Evolutionary conservation across 2,888 invertebrate genomes (phyloP), one percentile per base, ranked within the genome.

Genomic region (Eledone cirrhosa): DNA sequence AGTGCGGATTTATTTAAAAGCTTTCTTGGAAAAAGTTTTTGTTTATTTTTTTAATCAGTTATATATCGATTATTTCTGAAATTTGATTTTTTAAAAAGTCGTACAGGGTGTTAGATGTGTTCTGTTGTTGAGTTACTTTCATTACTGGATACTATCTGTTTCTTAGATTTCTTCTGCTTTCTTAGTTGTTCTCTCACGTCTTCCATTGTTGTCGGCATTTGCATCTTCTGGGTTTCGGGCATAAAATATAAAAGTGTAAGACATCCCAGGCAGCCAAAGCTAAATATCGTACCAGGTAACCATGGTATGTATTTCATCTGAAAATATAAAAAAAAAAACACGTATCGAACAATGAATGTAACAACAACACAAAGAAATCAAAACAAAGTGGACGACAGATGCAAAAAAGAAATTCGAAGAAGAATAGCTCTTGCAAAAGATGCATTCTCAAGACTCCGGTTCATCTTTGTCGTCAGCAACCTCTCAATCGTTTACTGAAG

Each of bases 161-260:
- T 67, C 13, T 2, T 13, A 11, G 13, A 22, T 27, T 24, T 33
- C 14, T 72, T 22, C 22, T 72, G 22, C n/a, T 31, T 72, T 11
- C 22, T 33, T 14, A 72, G 22, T 27, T 41, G 41, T 41, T 13
- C 33, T 2, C 72, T 31, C n/a, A 72, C 72, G 29, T 72, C 72
- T 19, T 33, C 72, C 72, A 72, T 72, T 72, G 72, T 72, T 13
- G 31, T 72, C 13, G 72, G 72, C 72, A 72, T 72, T 24, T 72
- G 72, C n/a, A 41, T 19, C 8, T 31, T 22, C 8, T 33, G 22
- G 5, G 29, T 41, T 72, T 72, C 72, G 7, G 72, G 72, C 24
- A 72, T n/a, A 33, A 11, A n/a, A 13, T 41, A 8, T 24, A 72
- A 41, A 3, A 72, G 41, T n/a, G 41, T n/a, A 5, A 31, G 31